Evolutionary conservation across 2,797 vertebrate species (phyloP).

Genomic region (Tokudaia tokunoshimensis): DNA sequence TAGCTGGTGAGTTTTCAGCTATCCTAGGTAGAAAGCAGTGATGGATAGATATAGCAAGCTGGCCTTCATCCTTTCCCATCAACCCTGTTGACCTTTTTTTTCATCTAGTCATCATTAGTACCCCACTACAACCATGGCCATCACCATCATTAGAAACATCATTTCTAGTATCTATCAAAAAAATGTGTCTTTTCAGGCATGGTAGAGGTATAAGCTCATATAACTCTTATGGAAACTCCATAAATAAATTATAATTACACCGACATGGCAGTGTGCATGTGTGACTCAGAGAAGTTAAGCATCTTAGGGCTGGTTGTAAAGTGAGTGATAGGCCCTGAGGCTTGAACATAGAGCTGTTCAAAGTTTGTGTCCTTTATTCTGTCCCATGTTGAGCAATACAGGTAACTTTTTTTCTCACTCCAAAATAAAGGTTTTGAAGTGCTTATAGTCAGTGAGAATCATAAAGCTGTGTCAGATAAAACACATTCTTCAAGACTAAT

Average conservation of each 20-base stretch:
- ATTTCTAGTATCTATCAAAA: not conserved
- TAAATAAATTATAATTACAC: not conserved
- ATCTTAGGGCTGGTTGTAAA: not conserved
- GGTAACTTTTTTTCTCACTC: not conserved
- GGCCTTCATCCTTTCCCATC: not conserved
- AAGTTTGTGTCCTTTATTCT: not conserved
- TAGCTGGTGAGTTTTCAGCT: not conserved
- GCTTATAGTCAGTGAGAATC: not conserved
- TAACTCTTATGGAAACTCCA: not conserved
- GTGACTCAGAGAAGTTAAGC: not conserved
- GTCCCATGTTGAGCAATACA: not conserved
- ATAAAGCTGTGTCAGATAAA: slow-evolving; percentile 1
- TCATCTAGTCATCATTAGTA: not conserved
- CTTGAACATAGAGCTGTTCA: not conserved
- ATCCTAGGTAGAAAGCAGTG: not conserved
- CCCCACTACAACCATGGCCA: not conserved
- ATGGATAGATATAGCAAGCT: not conserved
- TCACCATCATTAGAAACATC: not conserved
- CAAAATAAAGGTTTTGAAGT: not conserved
- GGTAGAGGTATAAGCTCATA: not conserved
- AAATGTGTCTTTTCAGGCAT: not conserved
- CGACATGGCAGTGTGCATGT: not conserved
- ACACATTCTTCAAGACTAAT: not conserved
- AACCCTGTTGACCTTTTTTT: not conserved
- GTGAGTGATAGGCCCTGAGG: not conserved